Evolutionary conservation across 2,113 vertebrate species (phyloP), one percentile per base, ranked within the genome.

Genomic region (Pristiophorus japonicus): DNA sequence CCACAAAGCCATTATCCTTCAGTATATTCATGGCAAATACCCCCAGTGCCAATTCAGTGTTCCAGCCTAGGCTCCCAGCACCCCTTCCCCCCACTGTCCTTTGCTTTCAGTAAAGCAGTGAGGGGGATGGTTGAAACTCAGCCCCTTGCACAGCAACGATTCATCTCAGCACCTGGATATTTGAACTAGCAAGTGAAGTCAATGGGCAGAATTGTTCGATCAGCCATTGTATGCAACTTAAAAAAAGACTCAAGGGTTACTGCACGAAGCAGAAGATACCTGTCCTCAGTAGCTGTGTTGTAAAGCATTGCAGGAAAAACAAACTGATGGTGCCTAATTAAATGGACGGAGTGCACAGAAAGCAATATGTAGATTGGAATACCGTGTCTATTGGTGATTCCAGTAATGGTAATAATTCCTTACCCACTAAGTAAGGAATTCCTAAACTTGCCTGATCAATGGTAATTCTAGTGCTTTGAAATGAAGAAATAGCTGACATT

Each of bases 91-190:
- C 62, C 63, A 11, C 65, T 67, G 65, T 18, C 24, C 92, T 94
- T 67, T 67, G 92, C 22, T 94, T 67, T 94, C 63, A 27, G 65
- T 24, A 11, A 91, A 91, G 51, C 30, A 62, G 45, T 24, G 87
- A 90, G 85, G 45, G 85, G 85, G 85, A 27, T 88, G 85, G 85
- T 88, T 88, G 6, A 55, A 55, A 51, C 85, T 88, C 30, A 51
- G 22, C 3, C 47, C 47, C 78, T 81, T 12, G 10, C 45, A 55
- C 45, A 88, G 85, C 22, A 47, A 88, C 85, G 30, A 55, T 55
- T 88, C 85, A 81, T 45, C 78, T 81, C 78, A 81, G 78, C 38
- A 88, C 85, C 85, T 88, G 85, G 47, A 30, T 55, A 55, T 88
- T 88, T 55, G 27, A 51, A 27, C 85, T 47, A 11, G 85, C 24